phyloP scores from a whole-genome alignment of 2,113 vertebrate species.

The Sebastes schlegelii region DNA sequence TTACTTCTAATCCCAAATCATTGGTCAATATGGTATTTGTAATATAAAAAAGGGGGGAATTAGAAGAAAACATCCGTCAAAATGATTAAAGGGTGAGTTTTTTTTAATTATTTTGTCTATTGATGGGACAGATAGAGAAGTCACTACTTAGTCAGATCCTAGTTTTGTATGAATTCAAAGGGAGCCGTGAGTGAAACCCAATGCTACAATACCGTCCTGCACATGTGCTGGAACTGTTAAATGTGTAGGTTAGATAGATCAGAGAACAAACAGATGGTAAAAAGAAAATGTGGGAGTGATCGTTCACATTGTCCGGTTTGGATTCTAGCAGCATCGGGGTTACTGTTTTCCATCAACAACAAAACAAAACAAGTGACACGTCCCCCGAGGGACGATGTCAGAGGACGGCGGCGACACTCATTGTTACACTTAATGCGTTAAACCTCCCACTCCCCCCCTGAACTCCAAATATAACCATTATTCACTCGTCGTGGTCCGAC shows the following conservation, averaged over 20 bases:
- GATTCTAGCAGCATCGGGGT: background rate
- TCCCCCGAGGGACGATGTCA: conserved; percentile 62
- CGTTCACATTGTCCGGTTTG: background rate
- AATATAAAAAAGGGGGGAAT: background rate
- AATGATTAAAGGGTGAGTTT: background rate
- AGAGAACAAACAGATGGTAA: conserved; percentile 5
- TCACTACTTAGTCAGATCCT: background rate
- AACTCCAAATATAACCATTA: conserved; percentile 49
- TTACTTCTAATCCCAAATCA: background rate
- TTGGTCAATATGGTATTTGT: background rate
- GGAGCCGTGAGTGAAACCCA: background rate
- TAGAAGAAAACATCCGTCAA: background rate
- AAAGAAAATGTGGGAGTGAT: background rate
- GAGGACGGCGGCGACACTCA: conserved; percentile 40
- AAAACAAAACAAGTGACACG: conserved; percentile 63
- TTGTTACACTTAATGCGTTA: conserved; percentile 62
- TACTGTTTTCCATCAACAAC: conserved; percentile 57
- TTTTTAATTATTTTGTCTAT: background rate
- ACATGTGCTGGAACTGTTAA: conserved; percentile 2
- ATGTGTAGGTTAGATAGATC: background rate
- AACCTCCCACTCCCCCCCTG: conserved; percentile 36
- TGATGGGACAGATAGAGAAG: background rate
- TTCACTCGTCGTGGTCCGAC: conserved; percentile 42
- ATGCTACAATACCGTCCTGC: background rate
- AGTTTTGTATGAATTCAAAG: background rate